These are phyloP conservation scores for Anhinga rufa DNA, from an alignment of 2,113 vertebrate species.

Conservation along the genomic window DNA sequence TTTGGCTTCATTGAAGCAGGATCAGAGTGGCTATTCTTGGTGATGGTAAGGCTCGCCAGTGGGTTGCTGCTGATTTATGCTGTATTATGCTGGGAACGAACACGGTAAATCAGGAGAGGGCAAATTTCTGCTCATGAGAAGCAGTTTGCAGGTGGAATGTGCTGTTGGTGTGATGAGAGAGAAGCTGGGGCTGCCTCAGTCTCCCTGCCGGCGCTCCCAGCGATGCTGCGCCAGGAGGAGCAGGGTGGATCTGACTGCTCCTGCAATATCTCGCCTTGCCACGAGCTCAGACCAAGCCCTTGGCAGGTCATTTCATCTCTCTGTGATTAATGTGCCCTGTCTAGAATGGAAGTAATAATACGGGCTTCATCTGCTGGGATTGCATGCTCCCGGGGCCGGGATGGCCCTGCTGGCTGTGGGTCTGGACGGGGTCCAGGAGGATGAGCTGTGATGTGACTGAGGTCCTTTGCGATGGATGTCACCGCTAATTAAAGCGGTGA, in stretches of 20 bases:
- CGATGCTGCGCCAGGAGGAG: not conserved
- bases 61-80: not conserved
- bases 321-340: not conserved
- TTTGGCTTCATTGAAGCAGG: not conserved
- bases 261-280: not conserved
- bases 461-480: not conserved
- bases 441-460: not conserved
- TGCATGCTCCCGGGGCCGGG: not conserved
- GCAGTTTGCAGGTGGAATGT: not conserved
- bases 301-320: not conserved
- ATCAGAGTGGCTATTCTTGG: not conserved
- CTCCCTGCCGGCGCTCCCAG: not conserved
- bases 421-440: not conserved
- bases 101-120: not conserved
- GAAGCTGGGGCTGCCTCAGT: not conserved
- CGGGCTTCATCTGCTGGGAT: not conserved
- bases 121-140: not conserved
- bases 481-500: not conserved
- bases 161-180: not conserved
- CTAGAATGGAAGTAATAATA: not conserved
- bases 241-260: not conserved
- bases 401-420: not conserved
- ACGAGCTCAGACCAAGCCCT: not conserved
- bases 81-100: not conserved
- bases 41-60: not conserved